Base-by-base conservation (phyloP, 2,797 vertebrate species). In the Rhinoraja longicauda region DNA sequence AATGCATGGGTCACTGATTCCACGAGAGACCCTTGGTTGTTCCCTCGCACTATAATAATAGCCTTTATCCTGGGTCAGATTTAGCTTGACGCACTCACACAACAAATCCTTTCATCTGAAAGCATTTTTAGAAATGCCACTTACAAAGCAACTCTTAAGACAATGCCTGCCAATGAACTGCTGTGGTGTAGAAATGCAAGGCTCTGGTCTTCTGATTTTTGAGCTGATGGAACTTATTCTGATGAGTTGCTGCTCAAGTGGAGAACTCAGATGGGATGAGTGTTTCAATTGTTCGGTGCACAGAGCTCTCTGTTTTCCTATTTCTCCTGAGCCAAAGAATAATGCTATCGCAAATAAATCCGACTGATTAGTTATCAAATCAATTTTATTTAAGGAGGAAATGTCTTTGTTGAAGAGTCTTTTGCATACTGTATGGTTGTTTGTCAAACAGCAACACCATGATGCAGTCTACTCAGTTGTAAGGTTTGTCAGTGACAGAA, bases 21-120 rank as follows among this genome's bases (percentile, higher is more conserved):
- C 93, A 94, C 93, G 59, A 77, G 86, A 8, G n/a, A 92, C 93
- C 93, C 5, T 62, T 93, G 93, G 36, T 92, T 77, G 78, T 86
- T 70, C 93, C 93, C 75, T 93, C 45, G 7, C 92, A 94, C 93
- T 92, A 90, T 92, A 29, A 0, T 1, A 84, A 93, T 45, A 1
- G 81, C 57, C 62, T 93, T 32, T 79, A 79, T 81, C 19, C 26
- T 45, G 81, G 77, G 93, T 29, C 81, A 84, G 92, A 88, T 64
- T 32, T 67, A 59, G 84, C 62, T 88, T 19, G 32, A 62, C n/a
- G n/a, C 59, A 36, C 84, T 88, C 84, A 21, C 84, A 88, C 84
- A 88, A 88, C 84, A 88, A 88, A 88, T 67, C 84, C 84, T 88
- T 88, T 88, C 84, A 88, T 88, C 84, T 67, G 84, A 88, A 88